Conservation (phyloP, 2,888 invertebrate genomes). For the Phyllotreta cruciferae region DNA sequence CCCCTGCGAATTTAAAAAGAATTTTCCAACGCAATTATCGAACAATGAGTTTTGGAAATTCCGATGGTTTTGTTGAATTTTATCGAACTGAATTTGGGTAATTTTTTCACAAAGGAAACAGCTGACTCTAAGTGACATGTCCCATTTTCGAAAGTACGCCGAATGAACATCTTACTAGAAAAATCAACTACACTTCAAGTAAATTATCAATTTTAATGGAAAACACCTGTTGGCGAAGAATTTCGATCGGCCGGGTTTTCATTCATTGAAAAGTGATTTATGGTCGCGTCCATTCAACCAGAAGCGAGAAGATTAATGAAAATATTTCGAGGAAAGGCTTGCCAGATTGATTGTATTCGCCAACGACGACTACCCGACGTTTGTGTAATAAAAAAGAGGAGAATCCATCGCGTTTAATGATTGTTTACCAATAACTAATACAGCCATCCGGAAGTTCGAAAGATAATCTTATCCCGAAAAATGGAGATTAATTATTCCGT, state of each 20-base stretch:
- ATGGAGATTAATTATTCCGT: not conserved
- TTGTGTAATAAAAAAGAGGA: not conserved
- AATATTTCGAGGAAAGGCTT: conserved; percentile 12
- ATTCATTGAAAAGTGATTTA: conserved; percentile 30
- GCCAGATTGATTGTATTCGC: conserved; percentile 14
- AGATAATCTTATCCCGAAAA: not conserved
- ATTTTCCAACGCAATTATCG: conserved; percentile 23
- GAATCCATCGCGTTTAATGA: not conserved
- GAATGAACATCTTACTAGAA: no score
- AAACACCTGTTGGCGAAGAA: conserved; percentile 43
- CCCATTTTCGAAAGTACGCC: no score
- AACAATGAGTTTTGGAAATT: conserved; percentile 19
- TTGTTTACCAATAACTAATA: conserved; percentile 12
- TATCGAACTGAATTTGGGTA: conserved; percentile 7
- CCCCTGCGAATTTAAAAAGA: conserved; percentile 19
- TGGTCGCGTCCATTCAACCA: conserved; percentile 20
- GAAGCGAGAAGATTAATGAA: conserved; percentile 27
- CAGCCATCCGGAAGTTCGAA: conserved; percentile 3
- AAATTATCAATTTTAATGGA: conserved; percentile 39
- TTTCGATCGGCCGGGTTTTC: conserved; percentile 21
- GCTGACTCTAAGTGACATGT: not conserved
- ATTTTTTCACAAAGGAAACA: conserved; percentile 1
- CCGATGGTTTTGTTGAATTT: conserved; percentile 17
- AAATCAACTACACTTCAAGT: not conserved
- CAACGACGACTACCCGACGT: not conserved